Evolutionary conservation across 2,888 invertebrate species (phyloP), one percentile per base, ranked within the genome.

Genomic region (Geophilus truncorum): DNA sequence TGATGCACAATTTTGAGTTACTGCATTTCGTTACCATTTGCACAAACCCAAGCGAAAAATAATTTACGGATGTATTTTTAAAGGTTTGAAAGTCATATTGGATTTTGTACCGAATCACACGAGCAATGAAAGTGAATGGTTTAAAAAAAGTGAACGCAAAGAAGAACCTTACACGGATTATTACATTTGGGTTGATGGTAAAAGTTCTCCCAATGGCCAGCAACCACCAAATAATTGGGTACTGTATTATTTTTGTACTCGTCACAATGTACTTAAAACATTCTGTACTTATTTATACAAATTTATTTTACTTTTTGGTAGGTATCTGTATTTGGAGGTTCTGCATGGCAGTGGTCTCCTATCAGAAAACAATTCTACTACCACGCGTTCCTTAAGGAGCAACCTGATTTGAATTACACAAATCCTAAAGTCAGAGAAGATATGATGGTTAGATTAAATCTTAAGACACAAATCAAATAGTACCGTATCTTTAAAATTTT

Each of bases 31-130:
- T n/a, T n/a, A n/a, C n/a, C n/a, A n/a, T n/a, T n/a, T n/a, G n/a
- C n/a, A n/a, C n/a, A n/a, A n/a, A n/a, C n/a, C n/a, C n/a, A n/a
- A n/a, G n/a, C n/a, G n/a, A 57, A 23, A 21, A 10, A n/a, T 4
- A 3, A 4, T 75, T 32, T 75, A 23, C 0, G 23, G 0, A 15
- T 75, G 23, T 25, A 4, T 25, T 23, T n/a, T 25, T 75, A 1
- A 82, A 83, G 90, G 89, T 5, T 86, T 92, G 80, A 89, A 90
- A 82, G 88, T 94, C 28, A 90, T 95, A 70, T 89, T 94, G 81
- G 93, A 94, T 84, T 86, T 95, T 83, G 91, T 93, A 28, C 93
- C 94, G 0, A 93, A 93, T 86, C 94, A 94, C 86, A 86, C 34
- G 84, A 86, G 76, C 32, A 87, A 86, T 76, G 83, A 84, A 0